These are phyloP conservation scores for Sebastolobus alascanus DNA, from an alignment of 2,797 vertebrate genomes.

Conservation along the genomic window DNA sequence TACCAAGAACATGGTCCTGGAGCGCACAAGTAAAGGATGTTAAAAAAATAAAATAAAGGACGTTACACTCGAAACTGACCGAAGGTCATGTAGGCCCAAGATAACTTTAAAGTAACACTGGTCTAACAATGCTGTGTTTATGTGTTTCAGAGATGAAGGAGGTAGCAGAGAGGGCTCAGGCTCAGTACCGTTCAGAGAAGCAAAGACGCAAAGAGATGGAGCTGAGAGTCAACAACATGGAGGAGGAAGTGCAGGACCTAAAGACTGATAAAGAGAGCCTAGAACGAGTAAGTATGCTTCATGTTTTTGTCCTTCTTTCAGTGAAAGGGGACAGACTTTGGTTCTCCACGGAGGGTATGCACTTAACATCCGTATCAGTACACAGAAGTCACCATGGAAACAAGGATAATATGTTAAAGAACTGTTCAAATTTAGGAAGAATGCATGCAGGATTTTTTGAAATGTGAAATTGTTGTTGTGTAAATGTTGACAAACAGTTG, in stretches of 20 bases:
- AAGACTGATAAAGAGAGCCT: constrained; percentile 89
- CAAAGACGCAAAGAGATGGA: constrained; percentile 91
- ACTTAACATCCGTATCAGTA: not conserved
- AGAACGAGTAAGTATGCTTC: constrained; percentile 84
- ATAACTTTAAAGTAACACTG: not conserved
- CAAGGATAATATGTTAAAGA: not conserved
- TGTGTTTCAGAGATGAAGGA: constrained; percentile 89
- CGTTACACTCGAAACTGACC: not conserved
- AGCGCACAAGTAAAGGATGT: not conserved
- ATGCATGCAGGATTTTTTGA: not conserved
- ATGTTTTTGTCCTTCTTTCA: not conserved
- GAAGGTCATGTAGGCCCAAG: not conserved
- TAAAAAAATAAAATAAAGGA: not conserved
- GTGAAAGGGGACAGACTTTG: not conserved
- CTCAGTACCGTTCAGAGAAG: constrained; percentile 89
- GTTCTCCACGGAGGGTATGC: not conserved
- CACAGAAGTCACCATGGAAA: not conserved
- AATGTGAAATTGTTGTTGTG: not conserved
- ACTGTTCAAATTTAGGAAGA: not conserved
- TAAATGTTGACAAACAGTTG: not conserved
- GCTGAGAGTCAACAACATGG: constrained; percentile 84
- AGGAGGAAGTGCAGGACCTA: constrained; percentile 92
- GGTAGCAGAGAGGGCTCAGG: constrained; percentile 82
- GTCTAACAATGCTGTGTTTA: not conserved
- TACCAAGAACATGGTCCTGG: not conserved